A percentile compares a stretch with the other conserved stretches of the same genome.
These are phyloP conservation scores for Salarias fasciatus DNA, from an alignment of 2,797 vertebrate species.

Conservation along the genomic window DNA sequence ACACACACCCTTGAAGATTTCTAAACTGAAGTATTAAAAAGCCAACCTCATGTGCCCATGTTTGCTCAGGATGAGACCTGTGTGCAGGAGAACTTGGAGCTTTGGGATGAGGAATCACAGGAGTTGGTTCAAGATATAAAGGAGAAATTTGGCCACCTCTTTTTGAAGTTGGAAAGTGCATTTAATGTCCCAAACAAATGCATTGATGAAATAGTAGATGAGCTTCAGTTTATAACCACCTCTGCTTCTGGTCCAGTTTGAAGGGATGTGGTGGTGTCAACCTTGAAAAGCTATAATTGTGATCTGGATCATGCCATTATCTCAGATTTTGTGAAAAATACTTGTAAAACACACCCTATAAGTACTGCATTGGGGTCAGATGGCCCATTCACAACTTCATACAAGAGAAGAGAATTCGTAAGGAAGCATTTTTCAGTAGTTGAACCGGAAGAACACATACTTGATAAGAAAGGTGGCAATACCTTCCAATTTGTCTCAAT, in stretches of 20 bases:
- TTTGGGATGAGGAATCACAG: conserved; percentile 1
- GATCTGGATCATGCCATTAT: conserved; percentile 23
- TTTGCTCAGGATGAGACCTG: conserved; percentile 3
- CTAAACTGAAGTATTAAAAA: conserved; percentile 17
- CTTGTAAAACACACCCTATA: conserved; percentile 33
- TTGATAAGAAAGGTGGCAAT: too few relatives aligned
- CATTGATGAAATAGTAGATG: too few relatives aligned
- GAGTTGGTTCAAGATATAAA: conserved; percentile 9
- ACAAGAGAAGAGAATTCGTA: conserved; percentile 13
- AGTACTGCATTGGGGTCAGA: conserved; percentile 26
- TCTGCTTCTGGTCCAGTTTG: conserved; percentile 5
- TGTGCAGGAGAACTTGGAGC: conserved; percentile 1
- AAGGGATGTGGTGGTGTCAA: conserved; percentile 1
- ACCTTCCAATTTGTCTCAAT: too few relatives aligned
- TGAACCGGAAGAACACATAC: too few relatives aligned
- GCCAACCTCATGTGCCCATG: neutral
- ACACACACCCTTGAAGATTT: conserved; percentile 14
- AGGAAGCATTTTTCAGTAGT: conserved; percentile 18
- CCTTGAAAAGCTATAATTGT: conserved; percentile 17
- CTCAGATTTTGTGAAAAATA: conserved; percentile 32
- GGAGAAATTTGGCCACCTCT: conserved; percentile 15
- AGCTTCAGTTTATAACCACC: conserved; percentile 16
- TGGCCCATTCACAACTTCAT: conserved; percentile 3
- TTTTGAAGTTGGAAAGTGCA: conserved; percentile 13
- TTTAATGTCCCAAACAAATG: conserved; percentile 27